A percentile compares a stretch with the other conserved stretches of the same genome.
Conservation (phyloP, 2,888 invertebrate genomes). For the Mythimna pallens region DNA sequence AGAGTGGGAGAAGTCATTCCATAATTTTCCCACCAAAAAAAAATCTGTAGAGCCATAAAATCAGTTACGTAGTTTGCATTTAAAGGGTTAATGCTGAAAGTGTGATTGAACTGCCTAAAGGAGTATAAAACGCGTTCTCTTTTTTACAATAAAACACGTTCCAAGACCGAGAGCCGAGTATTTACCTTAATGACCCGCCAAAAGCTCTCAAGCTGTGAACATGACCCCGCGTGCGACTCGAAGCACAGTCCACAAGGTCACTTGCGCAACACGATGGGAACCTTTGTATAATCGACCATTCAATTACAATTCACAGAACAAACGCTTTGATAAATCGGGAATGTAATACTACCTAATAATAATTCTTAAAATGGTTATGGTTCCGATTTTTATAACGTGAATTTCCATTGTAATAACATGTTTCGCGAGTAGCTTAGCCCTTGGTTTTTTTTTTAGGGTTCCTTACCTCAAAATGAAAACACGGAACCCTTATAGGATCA, state of each 20-base stretch:
- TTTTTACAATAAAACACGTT: conserved; percentile 42
- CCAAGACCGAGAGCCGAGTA: conserved; percentile 27
- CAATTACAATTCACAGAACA: conserved; percentile 57
- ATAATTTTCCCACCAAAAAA: too few species aligned
- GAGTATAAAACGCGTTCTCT: conserved; percentile 14
- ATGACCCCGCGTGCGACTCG: conserved; percentile 56
- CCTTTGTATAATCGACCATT: conserved; percentile 62
- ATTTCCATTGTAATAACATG: conserved; percentile 9
- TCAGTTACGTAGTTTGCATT: too few species aligned
- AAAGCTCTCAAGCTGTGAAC: conserved; percentile 53
- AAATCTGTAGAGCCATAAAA: too few species aligned
- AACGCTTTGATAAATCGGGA: conserved; percentile 42
- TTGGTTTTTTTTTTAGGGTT: too few species aligned
- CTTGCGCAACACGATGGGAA: conserved; percentile 74
- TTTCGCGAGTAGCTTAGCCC: neutral
- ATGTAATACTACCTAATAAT: conserved; percentile 40
- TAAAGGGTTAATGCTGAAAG: neutral
- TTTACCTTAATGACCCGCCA: conserved; percentile 53
- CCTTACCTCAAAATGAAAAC: too few species aligned
- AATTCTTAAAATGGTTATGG: conserved; percentile 32
- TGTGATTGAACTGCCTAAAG: conserved; percentile 12
- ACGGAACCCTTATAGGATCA: too few species aligned
- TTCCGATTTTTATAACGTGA: conserved; percentile 12
- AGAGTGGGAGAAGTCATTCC: too few species aligned
- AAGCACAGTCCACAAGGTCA: conserved; percentile 69